Evolutionary conservation across 2,888 invertebrate species (phyloP).

Genomic region (Linyphia triangularis): DNA sequence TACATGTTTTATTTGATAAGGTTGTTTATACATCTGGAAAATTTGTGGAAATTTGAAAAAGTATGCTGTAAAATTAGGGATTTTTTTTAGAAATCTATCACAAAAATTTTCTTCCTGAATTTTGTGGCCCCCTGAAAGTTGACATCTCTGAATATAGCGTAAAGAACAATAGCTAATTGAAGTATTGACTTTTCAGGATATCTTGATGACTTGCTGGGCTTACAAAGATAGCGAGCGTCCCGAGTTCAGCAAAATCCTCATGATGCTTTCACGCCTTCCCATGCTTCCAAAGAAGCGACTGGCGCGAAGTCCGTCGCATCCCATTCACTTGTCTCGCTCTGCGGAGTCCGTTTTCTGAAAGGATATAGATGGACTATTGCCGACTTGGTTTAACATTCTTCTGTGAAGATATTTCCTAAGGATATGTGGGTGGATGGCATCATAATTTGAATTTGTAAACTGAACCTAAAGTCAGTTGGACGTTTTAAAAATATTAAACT

Average conservation of each 20-base stretch:
- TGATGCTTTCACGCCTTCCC: constrained; percentile 92
- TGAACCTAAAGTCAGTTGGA: no score
- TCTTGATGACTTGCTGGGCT: constrained; percentile 97
- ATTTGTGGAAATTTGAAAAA: no score
- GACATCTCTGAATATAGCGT: no score
- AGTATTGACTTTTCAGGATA: constrained; percentile 90
- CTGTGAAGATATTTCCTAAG: constrained; percentile 32
- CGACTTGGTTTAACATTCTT: constrained; percentile 33
- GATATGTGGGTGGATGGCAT: background rate
- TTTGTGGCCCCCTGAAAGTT: no score
- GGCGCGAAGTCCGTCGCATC: constrained; percentile 98
- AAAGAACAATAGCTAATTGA: no score
- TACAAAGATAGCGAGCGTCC: constrained; percentile 91
- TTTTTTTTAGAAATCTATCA: no score
- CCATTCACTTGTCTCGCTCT: constrained; percentile 96
- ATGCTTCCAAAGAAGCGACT: constrained; percentile 97
- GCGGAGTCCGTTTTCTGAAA: constrained; percentile 95
- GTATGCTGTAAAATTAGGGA: no score
- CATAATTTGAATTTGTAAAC: background rate
- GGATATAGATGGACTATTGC: constrained; percentile 35
- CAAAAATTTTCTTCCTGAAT: no score
- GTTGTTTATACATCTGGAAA: no score
- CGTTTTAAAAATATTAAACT: no score
- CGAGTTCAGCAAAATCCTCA: constrained; percentile 91
- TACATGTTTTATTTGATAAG: no score